Base-by-base conservation (phyloP, 2,113 vertebrate genomes). In the Ictalurus punctatus region DNA sequence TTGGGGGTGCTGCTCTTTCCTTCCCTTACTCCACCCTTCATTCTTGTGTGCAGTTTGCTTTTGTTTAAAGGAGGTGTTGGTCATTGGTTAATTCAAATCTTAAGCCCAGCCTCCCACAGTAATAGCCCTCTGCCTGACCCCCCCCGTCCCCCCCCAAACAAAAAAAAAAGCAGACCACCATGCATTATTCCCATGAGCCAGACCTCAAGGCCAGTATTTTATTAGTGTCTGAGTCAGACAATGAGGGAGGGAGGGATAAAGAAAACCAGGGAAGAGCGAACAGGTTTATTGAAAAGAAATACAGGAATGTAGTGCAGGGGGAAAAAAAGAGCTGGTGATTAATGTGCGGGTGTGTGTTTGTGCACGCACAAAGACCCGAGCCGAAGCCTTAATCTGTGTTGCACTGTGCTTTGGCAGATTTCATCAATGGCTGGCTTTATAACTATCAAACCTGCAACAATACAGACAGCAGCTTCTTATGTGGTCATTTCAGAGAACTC, bases 191-290 rank as follows among this genome's bases (percentile, higher is more conserved):
- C 54, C 59, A 34, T 86, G 82, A 85, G 82, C 89, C 86, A 79
- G 89, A 91, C 91, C 92, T 92, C 93, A 92, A 94, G 94, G 94
- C 92, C 90, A 59, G 52, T 65, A 90, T 93, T 94, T 95, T 94
- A 92, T 94, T 93, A 93, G 92, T 71, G 85, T 92, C 87, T 87
- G 84, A 86, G 90, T 34, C 54, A 71, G 81, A 63, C 90, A 74
- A 86, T 83, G 83, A 87, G 48, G 19, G 34, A 48, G 76, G 80
- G 40, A 44, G 40, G 44, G 44, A 48, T 48, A 48, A 37, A 71
- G 78, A 83, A 37, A 54, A 23, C 10, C n/a, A 52, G n/a, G 76
- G 52, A 56, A 63, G 76, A 84, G 58, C 3, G 4, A 67, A 81
- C 61, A 85, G 87, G 84, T 90, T 89, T 84, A 84, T 74, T 83